Conservation (phyloP, 2,888 invertebrate species). For the Uropetala carovei region DNA sequence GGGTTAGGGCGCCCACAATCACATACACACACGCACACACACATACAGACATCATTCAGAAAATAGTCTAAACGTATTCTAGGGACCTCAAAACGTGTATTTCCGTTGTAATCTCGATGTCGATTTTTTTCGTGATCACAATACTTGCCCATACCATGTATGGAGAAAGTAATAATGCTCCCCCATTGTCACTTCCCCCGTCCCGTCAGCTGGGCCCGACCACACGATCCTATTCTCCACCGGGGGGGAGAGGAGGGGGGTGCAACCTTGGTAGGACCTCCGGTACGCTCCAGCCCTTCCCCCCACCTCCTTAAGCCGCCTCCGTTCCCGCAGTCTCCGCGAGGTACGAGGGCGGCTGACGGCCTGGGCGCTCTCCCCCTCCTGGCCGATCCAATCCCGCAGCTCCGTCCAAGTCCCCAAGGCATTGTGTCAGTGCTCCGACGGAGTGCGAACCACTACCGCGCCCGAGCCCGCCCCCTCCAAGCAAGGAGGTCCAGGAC, state of each 20-base stretch:
- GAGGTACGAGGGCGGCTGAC: no score
- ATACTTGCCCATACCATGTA: no score
- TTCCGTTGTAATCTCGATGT: no score
- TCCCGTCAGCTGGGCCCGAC: background rate
- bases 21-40: no score
- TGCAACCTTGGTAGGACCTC: slow-evolving; percentile 33
- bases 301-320: background rate
- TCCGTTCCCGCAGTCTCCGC: background rate
- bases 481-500: background rate
- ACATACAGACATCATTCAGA: no score
- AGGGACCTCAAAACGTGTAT: no score
- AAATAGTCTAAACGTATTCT: no score
- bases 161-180: no score
- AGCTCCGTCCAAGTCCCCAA: background rate
- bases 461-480: slow-evolving; percentile 32
- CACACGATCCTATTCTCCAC: background rate
- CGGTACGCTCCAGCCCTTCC: background rate
- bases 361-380: background rate
- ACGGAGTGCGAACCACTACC: slow-evolving; percentile 35
- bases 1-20: no score
- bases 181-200: background rate
- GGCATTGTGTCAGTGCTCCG: slow-evolving; percentile 25
- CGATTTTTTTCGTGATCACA: no score
- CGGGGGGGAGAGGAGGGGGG: slow-evolving; percentile 6
- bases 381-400: background rate